Evolutionary conservation across 2,113 vertebrate species (phyloP), one percentile per base, ranked within the genome.

Genomic region (Eolophus roseicapilla): DNA sequence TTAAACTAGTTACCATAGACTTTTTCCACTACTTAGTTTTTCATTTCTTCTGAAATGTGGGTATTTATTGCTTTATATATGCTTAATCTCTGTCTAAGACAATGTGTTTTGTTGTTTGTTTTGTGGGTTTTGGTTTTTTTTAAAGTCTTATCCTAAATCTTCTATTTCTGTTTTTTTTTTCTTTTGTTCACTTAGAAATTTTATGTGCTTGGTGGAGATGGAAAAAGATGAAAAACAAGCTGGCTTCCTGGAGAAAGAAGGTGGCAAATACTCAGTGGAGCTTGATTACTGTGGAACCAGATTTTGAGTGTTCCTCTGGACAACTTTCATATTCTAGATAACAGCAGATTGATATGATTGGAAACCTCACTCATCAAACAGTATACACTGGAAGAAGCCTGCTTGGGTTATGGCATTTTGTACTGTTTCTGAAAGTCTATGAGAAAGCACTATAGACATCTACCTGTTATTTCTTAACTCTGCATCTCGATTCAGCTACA

Each of bases 161-260:
- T 89, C 68, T 88, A 21, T 88, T 92, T 67, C 15, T 95, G 8
- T 71, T 69, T 88, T 46, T 94, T 5, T 91, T 62, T 21, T 73
- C 52, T 90, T 27, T 93, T 88, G 79, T 65, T 84, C 31, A 86
- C 62, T 64, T 96, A 98, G 98, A 97, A 93, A 65, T 81, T 95
- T 88, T 91, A 31, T 75, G n/a, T 95, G 47, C 71, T 53, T 95
- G 93, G 67, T 93, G 92, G 86, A 93, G 82, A 94, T 88, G 93
- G 96, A 73, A 88, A 96, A 97, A 65, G 89, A 97, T 93, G 96
- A 95, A 97, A 97, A 91, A 31, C 88, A 90, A 92, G 67, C 29
- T 89, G 86, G 17, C 39, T 21, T 90, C 73, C 64, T 95, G 85
- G 53, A 96, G 95, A 87, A 97, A 91, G 92, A 96, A 95, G 77